A percentile compares a stretch with the other conserved stretches of the same genome.
Conservation (phyloP, 2,888 invertebrate species). For the Spilarctia lutea region DNA sequence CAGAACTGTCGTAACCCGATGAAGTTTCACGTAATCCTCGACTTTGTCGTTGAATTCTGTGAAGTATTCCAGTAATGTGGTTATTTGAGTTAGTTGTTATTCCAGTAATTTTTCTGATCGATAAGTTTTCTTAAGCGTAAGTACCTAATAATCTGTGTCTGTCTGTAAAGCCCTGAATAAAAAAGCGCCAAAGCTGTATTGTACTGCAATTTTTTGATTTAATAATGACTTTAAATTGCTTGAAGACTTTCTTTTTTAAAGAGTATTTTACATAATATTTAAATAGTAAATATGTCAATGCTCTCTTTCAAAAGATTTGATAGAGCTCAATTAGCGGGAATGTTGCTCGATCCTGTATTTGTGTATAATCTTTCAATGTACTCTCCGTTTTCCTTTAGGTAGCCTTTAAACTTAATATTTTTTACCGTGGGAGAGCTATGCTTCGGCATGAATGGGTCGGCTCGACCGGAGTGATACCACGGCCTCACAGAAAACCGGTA, state of each 20-base stretch:
- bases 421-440: too few relatives aligned
- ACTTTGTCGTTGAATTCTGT: constrained; percentile 85
- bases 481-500: too few relatives aligned
- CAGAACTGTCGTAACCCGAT: constrained; percentile 97
- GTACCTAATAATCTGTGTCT: too few relatives aligned
- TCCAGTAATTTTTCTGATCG: neutral
- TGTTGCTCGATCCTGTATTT: neutral
- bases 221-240: neutral
- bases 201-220: neutral
- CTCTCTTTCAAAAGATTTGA: neutral
- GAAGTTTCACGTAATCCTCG: constrained; percentile 93
- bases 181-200: too few relatives aligned
- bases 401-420: constrained; percentile 6
- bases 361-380: neutral
- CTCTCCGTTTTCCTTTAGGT: neutral
- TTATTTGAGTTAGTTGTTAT: neutral
- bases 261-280: neutral
- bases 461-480: too few relatives aligned
- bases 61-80: neutral
- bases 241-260: too few relatives aligned
- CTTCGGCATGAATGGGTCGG: too few relatives aligned
- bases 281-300: neutral
- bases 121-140: neutral
- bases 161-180: neutral
- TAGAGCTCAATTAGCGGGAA: neutral